Conservation (phyloP, 92 coral and sea anemone species). For the Scolanthus callimorphus region DNA sequence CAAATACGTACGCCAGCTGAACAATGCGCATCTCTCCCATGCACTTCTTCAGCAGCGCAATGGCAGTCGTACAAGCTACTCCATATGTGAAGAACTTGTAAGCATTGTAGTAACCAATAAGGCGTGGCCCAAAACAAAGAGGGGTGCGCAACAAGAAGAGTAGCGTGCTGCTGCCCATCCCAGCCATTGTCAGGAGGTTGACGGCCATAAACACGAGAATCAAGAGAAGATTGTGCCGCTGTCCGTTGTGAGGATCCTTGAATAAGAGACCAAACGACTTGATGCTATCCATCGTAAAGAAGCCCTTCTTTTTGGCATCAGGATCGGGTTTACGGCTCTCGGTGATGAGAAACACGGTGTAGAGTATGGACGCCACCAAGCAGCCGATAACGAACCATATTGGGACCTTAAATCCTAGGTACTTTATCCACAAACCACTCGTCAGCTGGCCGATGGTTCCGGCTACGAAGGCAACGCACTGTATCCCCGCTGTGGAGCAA, state of each 20-base stretch:
- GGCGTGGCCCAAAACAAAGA: slow-evolving; percentile 52
- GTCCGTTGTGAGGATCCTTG: too few relatives aligned
- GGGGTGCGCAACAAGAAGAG: slow-evolving; percentile 54
- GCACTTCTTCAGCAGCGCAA: slow-evolving; percentile 36
- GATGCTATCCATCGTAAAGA: too few relatives aligned
- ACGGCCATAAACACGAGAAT: too few relatives aligned
- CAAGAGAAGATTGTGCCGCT: too few relatives aligned
- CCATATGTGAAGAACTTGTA: slow-evolving; percentile 56
- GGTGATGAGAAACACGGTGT: slow-evolving; percentile 54
- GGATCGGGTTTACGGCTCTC: too few relatives aligned
- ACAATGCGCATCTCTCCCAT: slow-evolving; percentile 21
- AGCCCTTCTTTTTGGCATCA: too few relatives aligned
- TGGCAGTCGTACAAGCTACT: slow-evolving; percentile 52
- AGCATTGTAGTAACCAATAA: slow-evolving; percentile 52
- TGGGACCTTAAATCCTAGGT: slow-evolving; percentile 72
- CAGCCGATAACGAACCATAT: slow-evolving; percentile 61
- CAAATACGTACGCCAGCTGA: slow-evolving; percentile 32
- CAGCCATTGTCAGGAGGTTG: slow-evolving; percentile 34
- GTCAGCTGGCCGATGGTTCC: slow-evolving; percentile 81
- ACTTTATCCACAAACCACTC: slow-evolving; percentile 81
- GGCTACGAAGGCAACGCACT: slow-evolving; percentile 52
- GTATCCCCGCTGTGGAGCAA: slow-evolving; percentile 58
- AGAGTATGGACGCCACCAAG: slow-evolving; percentile 19
- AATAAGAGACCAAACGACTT: too few relatives aligned
- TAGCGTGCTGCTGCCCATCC: slow-evolving; percentile 30